Evolutionary conservation across 2,888 invertebrate species (phyloP), one percentile per base, ranked within the genome.

Genomic region (Parapristionchus giblindavisi): DNA sequence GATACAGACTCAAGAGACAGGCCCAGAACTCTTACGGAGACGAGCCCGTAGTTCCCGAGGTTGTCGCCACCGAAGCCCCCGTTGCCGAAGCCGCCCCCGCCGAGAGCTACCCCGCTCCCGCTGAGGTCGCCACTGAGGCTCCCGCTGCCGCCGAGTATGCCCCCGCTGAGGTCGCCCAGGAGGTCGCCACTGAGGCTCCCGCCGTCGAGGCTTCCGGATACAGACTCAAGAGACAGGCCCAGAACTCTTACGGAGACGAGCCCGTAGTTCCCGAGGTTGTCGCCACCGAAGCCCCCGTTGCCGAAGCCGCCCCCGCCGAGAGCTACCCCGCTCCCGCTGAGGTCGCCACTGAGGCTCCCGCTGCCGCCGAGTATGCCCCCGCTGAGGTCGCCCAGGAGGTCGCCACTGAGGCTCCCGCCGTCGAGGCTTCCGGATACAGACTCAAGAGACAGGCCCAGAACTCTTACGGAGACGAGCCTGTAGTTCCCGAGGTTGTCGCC

Each of bases 11-110:
- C 72, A 56, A 60, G 66, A 75, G 81, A 40, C 76, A 58, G n/a
- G 78, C 81, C 38, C 81, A 81, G 60, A 81, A 80, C 72, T 54
- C 76, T n/a, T 81, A 81, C 75, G 82, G 82, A 76, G 82, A 82
- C 36, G 65, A 65, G 65, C 65, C 65, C 48, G 65, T 65, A 1
- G 48, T 48, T 32, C 34, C 38, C 27, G 74, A 65, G 14, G 80
- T 77, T 21, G 76, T 70, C 43, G 77, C 77, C 38, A 75, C 76
- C 3, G 63, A 71, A 24, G 73, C 43, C 5, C 56, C 52, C 40
- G 58, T 40, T 40, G 40, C 38, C 21, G 43, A 63, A 27, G 36
- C 40, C 43, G 34, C 72, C 32, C 56, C 76, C 21, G 61, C 63
- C 40, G 56, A 27, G 2, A 43, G 40, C 32, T 40, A 48, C 34